A percentile compares a stretch with the other conserved stretches of the same genome.
These are phyloP conservation scores for Sylvia atricapilla DNA, from an alignment of 2,113 vertebrate species.

Conservation along the genomic window DNA sequence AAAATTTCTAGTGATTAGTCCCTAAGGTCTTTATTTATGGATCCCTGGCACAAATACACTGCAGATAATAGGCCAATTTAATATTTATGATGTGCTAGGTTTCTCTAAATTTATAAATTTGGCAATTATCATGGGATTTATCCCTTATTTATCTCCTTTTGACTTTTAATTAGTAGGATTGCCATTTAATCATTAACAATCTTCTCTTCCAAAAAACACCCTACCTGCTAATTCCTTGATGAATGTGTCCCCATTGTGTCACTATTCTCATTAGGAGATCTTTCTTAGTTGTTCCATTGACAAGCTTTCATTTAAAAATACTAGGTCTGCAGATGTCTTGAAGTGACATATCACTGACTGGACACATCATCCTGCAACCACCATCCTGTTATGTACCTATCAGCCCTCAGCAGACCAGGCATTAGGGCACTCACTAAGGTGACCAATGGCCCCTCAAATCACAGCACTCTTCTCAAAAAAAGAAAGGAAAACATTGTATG, in stretches of 20 bases:
- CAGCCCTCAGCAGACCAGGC: neutral
- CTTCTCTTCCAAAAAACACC: neutral
- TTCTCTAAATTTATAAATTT: conserved; percentile 57
- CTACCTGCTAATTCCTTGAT: conserved; percentile 31
- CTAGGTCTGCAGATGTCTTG: neutral
- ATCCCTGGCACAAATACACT: conserved; percentile 4
- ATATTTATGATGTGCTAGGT: conserved; percentile 39
- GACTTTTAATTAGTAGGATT: conserved; percentile 57
- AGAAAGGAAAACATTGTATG: neutral
- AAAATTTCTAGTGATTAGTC: conserved; percentile 35
- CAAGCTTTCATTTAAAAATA: neutral
- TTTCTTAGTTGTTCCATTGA: neutral
- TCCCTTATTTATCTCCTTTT: conserved; percentile 49
- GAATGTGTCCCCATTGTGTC: conserved; percentile 35
- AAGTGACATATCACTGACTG: neutral
- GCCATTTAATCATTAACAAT: conserved; percentile 53
- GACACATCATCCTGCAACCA: neutral
- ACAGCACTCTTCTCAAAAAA: neutral
- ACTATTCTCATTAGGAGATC: neutral
- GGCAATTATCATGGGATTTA: conserved; percentile 33
- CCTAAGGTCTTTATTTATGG: conserved; percentile 45
- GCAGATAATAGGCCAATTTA: conserved; percentile 38
- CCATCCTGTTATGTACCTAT: neutral
- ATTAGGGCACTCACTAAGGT: neutral
- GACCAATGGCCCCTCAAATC: neutral